Conservation (phyloP, 2,113 vertebrate genomes). For the Tamias sibiricus region DNA sequence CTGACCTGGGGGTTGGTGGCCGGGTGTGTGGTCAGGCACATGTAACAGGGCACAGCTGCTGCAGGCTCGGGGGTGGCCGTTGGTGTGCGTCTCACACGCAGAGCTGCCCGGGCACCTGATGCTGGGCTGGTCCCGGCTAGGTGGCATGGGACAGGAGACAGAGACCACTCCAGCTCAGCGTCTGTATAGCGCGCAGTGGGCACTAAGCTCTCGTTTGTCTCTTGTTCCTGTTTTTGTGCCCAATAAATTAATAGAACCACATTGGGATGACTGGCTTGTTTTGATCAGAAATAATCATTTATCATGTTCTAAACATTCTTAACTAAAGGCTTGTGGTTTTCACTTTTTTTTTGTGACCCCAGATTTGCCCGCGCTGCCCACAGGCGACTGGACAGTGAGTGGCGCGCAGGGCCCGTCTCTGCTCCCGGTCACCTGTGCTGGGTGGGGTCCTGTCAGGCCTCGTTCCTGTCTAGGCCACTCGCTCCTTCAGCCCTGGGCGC, state of each 20-base stretch:
- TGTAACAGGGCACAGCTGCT: background rate
- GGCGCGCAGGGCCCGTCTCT: background rate
- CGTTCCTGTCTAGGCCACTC: conserved; percentile 85
- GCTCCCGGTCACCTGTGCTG: conserved; percentile 18
- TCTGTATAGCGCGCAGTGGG: too few relatives aligned
- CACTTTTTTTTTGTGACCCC: conserved; percentile 71
- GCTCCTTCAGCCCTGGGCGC: conserved; percentile 77
- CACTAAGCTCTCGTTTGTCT: background rate
- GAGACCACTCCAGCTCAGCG: background rate
- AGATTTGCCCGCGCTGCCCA: conserved; percentile 53
- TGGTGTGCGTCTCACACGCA: fast-evolving
- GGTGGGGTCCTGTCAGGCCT: conserved; percentile 71
- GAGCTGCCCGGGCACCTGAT: fast-evolving
- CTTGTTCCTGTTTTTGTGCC: background rate
- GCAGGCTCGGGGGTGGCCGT: fast-evolving
- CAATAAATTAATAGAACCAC: background rate
- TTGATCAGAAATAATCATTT: background rate
- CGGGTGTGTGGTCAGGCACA: background rate
- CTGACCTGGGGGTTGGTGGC: background rate
- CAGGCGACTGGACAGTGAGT: conserved; percentile 39
- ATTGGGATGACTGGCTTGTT: background rate
- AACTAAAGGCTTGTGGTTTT: background rate
- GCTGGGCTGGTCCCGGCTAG: fast-evolving
- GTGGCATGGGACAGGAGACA: fast-evolving
- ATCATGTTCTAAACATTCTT: conserved; percentile 60